phyloP scores from a whole-genome alignment of 2,797 vertebrate genomes.

The Clarias fuscus region DNA sequence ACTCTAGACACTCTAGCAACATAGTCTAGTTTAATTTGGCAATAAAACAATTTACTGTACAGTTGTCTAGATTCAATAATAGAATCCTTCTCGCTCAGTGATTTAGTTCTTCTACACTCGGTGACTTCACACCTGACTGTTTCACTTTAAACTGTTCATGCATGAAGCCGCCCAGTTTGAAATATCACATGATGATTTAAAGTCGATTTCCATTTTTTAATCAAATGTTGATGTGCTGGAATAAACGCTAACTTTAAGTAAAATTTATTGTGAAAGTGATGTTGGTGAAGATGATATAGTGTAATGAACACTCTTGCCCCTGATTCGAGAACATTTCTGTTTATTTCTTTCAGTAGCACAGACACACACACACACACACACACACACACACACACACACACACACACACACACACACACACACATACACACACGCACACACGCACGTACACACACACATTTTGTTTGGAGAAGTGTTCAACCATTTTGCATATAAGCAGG shows the following conservation, averaged over 20 bases:
- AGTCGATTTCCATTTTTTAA: neutral
- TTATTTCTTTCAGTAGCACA: neutral
- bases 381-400: neutral
- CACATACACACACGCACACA: neutral
- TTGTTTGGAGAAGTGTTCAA: neutral
- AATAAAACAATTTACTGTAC: neutral
- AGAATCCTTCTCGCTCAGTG: neutral
- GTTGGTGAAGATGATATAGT: too few relatives aligned
- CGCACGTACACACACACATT: neutral
- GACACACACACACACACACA: neutral
- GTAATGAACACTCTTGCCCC: too few relatives aligned
- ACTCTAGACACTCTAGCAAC: neutral
- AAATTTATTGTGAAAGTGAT: neutral
- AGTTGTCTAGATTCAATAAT: neutral
- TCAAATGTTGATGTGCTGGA: neutral
- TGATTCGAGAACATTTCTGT: too few relatives aligned
- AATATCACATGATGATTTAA: neutral
- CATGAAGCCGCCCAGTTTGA: neutral
- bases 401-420: neutral
- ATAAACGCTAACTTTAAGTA: neutral
- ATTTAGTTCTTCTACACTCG: too few relatives aligned
- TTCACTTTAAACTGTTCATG: too few relatives aligned
- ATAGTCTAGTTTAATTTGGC: neutral
- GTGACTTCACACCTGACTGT: too few relatives aligned
- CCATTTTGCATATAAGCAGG: slow-evolving; percentile 32